phyloP scores from a whole-genome alignment of 2,888 invertebrate species.

The Troides helena region DNA sequence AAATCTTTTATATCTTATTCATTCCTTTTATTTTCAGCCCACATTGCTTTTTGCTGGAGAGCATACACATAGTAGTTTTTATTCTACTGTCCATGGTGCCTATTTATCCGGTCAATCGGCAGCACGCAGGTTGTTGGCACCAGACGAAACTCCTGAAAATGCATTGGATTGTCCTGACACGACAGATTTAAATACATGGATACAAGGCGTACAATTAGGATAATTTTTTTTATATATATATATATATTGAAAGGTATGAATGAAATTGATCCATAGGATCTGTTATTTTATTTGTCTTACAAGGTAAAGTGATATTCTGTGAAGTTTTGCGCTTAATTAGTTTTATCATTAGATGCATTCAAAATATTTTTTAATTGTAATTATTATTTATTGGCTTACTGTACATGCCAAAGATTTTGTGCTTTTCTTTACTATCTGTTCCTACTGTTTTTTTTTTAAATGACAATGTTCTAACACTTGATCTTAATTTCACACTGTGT shows the following conservation, averaged over 20 bases:
- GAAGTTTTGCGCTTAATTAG: slow-evolving; percentile 23
- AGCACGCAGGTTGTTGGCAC: slow-evolving; percentile 85
- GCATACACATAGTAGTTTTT: slow-evolving; percentile 96
- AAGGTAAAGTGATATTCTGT: slow-evolving; percentile 32
- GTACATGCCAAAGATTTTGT: slow-evolving; percentile 28
- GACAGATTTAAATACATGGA: slow-evolving; percentile 92
- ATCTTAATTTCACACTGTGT: too few relatives aligned
- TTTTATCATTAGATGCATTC: slow-evolving; percentile 32
- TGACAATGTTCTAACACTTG: not conserved
- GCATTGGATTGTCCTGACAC: slow-evolving; percentile 87
- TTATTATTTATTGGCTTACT: slow-evolving; percentile 14
- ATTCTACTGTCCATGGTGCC: slow-evolving; percentile 97
- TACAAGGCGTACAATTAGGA: slow-evolving; percentile 89
- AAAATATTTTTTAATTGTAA: slow-evolving; percentile 21
- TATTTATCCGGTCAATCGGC: slow-evolving; percentile 92
- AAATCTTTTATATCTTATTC: not conserved
- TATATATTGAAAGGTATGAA: slow-evolving; percentile 30
- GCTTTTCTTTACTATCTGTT: slow-evolving; percentile 4
- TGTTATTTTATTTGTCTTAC: slow-evolving; percentile 37
- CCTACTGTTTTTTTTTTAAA: slow-evolving; percentile 1
- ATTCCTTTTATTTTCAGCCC: slow-evolving; percentile 79
- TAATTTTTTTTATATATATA: slow-evolving; percentile 26
- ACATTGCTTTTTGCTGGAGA: slow-evolving; percentile 95
- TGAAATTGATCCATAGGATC: slow-evolving; percentile 35
- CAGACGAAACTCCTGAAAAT: slow-evolving; percentile 83